Evolutionary conservation across 2,113 vertebrate genomes (phyloP), one percentile per base, ranked within the genome.

Genomic region (Ptilonorhynchus violaceus): DNA sequence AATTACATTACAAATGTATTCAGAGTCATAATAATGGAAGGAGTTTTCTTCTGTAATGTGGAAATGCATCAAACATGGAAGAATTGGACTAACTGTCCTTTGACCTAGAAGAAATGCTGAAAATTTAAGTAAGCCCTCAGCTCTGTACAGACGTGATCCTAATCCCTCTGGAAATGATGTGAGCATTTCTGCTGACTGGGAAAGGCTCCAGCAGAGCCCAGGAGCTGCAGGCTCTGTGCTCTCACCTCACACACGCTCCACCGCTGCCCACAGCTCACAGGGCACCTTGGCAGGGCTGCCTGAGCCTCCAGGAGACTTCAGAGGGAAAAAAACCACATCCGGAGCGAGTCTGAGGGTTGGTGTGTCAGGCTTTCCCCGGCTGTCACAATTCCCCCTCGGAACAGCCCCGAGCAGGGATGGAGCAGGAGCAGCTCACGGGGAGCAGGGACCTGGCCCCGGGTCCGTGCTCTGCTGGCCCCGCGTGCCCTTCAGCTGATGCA

Each of bases 381-480:
- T 7, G 18, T 7, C 15, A 21, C 4, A 49, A n/a, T 7, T 8
- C 2, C 35, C 44, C 24, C 56, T n/a, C 62, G 8, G 3, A 1
- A 0, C 0, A 35, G 49, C 24, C 28, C 13, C 7, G 1, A 4
- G 27, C 1, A 7, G 31, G 24, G 3, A 14, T 4, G 39, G 23
- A n/a, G 82, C 37, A 31, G 73, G 59, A 37, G 15, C 47, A 14
- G 55, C 16, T 11, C 31, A 10, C 0, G 37, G 41, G 44, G 9
- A 37, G 73, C 6, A 59, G 27, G 9, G 35, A 11, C 15, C 56
- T 11, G 30, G 39, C 59, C 3, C 19, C 2, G 5, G 35, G 44
- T 31, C 33, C 22, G 44, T 5, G 39, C 21, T 20, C 27, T 23
- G 30, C 18, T 27, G 24, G 78, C 67, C 50, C 59, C 30, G 14